phyloP scores from a whole-genome alignment of 2,113 vertebrate genomes.

The Ovis aries region ARS-UI_Ramb_v3.0 NC_056077.1:11467501-11468000 shows the following conservation, averaged over 20 bases:
- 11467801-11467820: background rate
- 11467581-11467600: background rate
- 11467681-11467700: background rate
- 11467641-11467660: background rate
- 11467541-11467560: slow-evolving; percentile 33
- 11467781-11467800: background rate
- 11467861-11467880: rapidly evolving
- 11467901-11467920: background rate
- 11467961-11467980: background rate
- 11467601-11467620: background rate
- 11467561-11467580: background rate
- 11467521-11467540: slow-evolving; percentile 35
- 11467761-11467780: background rate
- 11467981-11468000: no score
- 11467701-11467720: background rate
- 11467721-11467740: background rate
- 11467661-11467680: background rate
- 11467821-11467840: background rate
- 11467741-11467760: background rate
- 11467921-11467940: background rate
- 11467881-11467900: background rate
- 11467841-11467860: rapidly evolving
- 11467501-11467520: slow-evolving; percentile 26
- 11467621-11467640: slow-evolving; percentile 15
- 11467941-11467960: no score